Conservation (phyloP, 2,888 invertebrate species). For the Tenthredo notha region DNA sequence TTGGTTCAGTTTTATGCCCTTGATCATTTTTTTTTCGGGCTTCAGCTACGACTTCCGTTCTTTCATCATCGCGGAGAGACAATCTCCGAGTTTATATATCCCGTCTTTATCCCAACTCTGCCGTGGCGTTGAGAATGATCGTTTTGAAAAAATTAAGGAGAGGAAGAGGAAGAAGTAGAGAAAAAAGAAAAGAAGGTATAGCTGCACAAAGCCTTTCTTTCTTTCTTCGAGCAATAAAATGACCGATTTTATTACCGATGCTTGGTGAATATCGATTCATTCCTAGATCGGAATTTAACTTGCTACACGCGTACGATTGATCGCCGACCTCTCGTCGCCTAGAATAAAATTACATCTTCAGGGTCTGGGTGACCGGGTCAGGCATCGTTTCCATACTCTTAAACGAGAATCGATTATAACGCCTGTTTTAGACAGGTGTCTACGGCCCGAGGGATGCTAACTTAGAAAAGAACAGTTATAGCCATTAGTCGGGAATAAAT, state of each 20-base stretch:
- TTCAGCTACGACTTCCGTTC: background rate
- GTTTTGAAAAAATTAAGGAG: background rate
- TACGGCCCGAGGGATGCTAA: background rate
- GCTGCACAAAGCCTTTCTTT: background rate
- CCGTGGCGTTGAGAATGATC: background rate
- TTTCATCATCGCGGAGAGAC: background rate
- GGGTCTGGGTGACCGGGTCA: slow-evolving; percentile 54
- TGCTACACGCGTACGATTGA: slow-evolving; percentile 27
- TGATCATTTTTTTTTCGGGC: slow-evolving; percentile 3
- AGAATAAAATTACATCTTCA: slow-evolving; percentile 52
- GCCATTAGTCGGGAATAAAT: background rate
- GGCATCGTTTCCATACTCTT: background rate
- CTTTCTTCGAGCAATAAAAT: background rate
- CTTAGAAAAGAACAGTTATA: background rate
- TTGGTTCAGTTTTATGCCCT: slow-evolving; percentile 2
- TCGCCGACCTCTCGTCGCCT: slow-evolving; percentile 17
- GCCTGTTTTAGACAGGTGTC: background rate
- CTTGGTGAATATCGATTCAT: background rate
- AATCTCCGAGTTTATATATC: background rate
- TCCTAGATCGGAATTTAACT: slow-evolving; percentile 16
- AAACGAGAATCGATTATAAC: background rate
- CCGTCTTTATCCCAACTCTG: background rate
- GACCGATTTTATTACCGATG: background rate
- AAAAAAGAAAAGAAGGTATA: background rate
- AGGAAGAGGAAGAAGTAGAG: background rate